Evolutionary conservation across 2,888 invertebrate species (phyloP).

Genomic region (Cancer borealis): DNA sequence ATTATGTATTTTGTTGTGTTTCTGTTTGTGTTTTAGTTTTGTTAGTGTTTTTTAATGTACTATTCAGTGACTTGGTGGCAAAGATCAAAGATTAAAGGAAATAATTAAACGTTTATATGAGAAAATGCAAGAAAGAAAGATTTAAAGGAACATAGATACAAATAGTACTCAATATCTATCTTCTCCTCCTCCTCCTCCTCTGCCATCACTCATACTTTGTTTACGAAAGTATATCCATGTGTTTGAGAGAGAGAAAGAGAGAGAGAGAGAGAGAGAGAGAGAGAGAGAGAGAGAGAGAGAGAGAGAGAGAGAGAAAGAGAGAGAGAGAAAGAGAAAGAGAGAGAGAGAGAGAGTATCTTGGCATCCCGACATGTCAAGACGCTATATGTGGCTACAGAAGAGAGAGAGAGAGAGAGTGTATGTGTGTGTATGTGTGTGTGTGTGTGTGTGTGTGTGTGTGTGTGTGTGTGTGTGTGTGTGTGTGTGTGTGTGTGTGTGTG

Average conservation of each 20-base stretch:
- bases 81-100: not conserved
- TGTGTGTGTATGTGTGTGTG: too few relatives aligned
- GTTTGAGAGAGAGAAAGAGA: not conserved
- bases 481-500: too few relatives aligned
- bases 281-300: constrained; percentile 28
- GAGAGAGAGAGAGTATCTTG: constrained; percentile 28
- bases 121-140: not conserved
- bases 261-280: not conserved
- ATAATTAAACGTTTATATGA: not conserved
- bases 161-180: not conserved
- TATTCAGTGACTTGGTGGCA: not conserved
- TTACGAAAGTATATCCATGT: not conserved
- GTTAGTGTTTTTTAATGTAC: not conserved
- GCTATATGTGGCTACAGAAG: not conserved
- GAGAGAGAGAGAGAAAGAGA: constrained; percentile 37
- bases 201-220: constrained; percentile 21
- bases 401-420: too few relatives aligned
- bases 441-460: too few relatives aligned
- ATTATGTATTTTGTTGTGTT: not conserved
- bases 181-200: not conserved
- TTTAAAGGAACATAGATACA: not conserved
- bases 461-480: too few relatives aligned
- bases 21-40: not conserved
- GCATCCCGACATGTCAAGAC: not conserved
- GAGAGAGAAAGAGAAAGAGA: not conserved